A percentile compares a stretch with the other conserved stretches of the same genome.
Conservation (phyloP, 2,888 invertebrate genomes). For the Griposia aprilina region DNA sequence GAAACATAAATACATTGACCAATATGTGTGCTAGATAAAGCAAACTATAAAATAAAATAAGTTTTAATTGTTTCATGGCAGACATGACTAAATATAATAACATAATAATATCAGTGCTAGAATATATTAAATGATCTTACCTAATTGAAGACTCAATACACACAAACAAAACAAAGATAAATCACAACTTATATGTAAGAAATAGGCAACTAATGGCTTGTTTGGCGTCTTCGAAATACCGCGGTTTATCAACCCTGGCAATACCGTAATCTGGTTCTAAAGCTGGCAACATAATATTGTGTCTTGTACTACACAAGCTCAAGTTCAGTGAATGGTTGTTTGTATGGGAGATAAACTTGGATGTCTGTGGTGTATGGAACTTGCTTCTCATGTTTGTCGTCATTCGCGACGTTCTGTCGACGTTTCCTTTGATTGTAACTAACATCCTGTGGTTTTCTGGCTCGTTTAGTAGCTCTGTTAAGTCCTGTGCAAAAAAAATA, state of each 20-base stretch:
- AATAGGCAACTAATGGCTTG: slow-evolving; percentile 86
- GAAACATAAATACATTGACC: slow-evolving; percentile 15
- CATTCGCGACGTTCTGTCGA: slow-evolving; percentile 83
- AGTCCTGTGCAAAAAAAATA: slow-evolving; percentile 76
- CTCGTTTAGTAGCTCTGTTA: slow-evolving; percentile 79
- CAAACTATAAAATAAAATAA: slow-evolving; percentile 1
- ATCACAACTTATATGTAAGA: slow-evolving; percentile 81
- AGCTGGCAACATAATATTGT: slow-evolving; percentile 74
- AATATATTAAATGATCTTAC: slow-evolving; percentile 46
- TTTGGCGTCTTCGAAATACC: slow-evolving; percentile 85
- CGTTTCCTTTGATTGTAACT: slow-evolving; percentile 80
- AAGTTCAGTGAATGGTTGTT: slow-evolving; percentile 74
- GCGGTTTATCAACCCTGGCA: slow-evolving; percentile 78
- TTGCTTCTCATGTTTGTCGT: slow-evolving; percentile 76
- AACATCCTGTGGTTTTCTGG: slow-evolving; percentile 85
- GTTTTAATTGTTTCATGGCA: not conserved
- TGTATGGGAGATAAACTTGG: slow-evolving; percentile 74
- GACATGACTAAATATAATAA: slow-evolving; percentile 28
- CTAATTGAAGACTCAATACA: slow-evolving; percentile 29
- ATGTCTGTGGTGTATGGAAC: slow-evolving; percentile 74
- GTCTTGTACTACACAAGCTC: slow-evolving; percentile 67
- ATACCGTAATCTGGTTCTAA: slow-evolving; percentile 87
- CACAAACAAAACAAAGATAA: slow-evolving; percentile 30
- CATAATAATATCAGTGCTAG: slow-evolving; percentile 41
- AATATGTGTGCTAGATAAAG: slow-evolving; percentile 1